Base-by-base conservation (phyloP, 2,888 invertebrate genomes). In the Eupithecia vulgata region DNA sequence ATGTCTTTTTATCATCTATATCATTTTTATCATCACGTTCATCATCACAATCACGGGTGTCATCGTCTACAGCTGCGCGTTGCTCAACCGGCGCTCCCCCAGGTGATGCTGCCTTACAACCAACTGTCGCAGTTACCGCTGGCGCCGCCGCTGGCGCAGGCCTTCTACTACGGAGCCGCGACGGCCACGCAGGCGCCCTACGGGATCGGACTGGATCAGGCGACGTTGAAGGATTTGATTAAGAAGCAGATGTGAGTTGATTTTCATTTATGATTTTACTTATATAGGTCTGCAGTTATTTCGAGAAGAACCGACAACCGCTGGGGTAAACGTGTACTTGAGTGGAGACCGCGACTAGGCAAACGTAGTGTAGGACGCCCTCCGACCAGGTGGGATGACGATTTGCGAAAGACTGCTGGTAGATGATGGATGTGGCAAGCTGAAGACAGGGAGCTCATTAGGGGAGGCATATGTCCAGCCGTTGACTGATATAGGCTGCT, bases 241-340 rank as follows among this genome's bases (percentile, higher is more conserved):
- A 97, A 96, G 89, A 98, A 98, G 85, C 98, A 99, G 95, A 97
- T 98, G 98, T 98, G 92, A 97, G 97, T 96, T 30, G 57, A 13
- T 57, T 61, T 61, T 30, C 2, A n/a, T 40, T 12, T 40, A 40
- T 40, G 12, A 12, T 40, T 30, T 40, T 40, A 40, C 40, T 40
- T 3, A 12, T 37, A 10, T 37, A 8, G 8, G 37, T 37, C 37
- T 37, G n/a, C n/a, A n/a, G n/a, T n/a, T n/a, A n/a, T n/a, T n/a
- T n/a, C n/a, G n/a, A n/a, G n/a, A n/a, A n/a, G n/a, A n/a, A n/a
- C n/a, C n/a, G n/a, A n/a, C n/a, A n/a, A n/a, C n/a, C n/a, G n/a
- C n/a, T n/a, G n/a, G n/a, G n/a, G n/a, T n/a, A n/a, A n/a, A n/a
- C n/a, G n/a, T n/a, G n/a, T n/a, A n/a, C n/a, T n/a, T n/a, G n/a